Base-by-base conservation (phyloP, 1,140 invertebrate species). In the Delia radicum region DNA sequence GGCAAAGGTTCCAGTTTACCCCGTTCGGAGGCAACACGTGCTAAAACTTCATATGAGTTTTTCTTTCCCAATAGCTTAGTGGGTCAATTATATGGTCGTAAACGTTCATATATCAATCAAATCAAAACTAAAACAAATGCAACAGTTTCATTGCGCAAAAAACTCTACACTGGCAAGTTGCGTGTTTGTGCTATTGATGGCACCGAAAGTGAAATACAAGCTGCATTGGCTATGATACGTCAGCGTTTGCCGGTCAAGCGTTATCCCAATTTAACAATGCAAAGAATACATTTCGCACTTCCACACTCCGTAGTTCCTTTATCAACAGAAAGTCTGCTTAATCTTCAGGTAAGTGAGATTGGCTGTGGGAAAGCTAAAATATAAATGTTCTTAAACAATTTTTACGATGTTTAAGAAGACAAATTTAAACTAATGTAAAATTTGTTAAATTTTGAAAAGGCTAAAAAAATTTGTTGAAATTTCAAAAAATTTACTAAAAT, bases 151-250 rank as follows among this genome's bases (percentile, higher is more conserved):
- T 90, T 98, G 6, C 93, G 92, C 85, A 90, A 90, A 80, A 94
- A 96, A 87, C 92, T 92, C 12, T 88, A 87, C n/a, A 90, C 90
- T 48, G 87, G 89, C 10, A 91, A 91, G 79, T 87, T 91, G 78
- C 96, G 95, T 87, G 90, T 96, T 78, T 96, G 95, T 88, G 89
- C 90, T 73, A 90, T 97, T 80, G 92, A 95, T 90, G 96, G 94
- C 76, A 91, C 90, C 24, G 89, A 92, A 77, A 88, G 87, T 76
- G 92, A 94, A 81, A 94, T 97, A 77, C 91, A 93, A 77, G 89
- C 90, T 74, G 95, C 95, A 24, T 87, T 97, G 80, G 90, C 91
- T 74, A 90, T 96, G 88, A 96, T 98, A 75, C 90, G 94, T 75
- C 90, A 93, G 79, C 93, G 92, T 86, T 95, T 97, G 81, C 95